Conservation (phyloP, 2,888 invertebrate species). For the Scaptomyza caliginosa region DNA sequence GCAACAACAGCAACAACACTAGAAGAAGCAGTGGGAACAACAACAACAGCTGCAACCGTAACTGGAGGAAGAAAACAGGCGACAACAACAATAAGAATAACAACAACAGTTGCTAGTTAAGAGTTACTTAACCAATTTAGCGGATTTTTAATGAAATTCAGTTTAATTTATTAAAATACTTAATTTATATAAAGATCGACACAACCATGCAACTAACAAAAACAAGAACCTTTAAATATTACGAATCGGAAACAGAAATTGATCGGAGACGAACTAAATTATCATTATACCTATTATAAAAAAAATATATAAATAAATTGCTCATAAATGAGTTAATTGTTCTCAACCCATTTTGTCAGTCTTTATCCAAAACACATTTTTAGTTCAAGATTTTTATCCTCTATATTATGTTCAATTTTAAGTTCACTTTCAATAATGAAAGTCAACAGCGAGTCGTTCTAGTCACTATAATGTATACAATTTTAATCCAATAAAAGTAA, state of each 20-base stretch:
- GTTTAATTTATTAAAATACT: slow-evolving; percentile 69
- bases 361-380: slow-evolving; percentile 44
- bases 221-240: slow-evolving; percentile 60
- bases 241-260: slow-evolving; percentile 65
- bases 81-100: slow-evolving; percentile 29
- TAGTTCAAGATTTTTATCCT: slow-evolving; percentile 43
- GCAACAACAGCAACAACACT: slow-evolving; percentile 20
- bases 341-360: slow-evolving; percentile 37
- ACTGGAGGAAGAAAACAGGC: slow-evolving; percentile 30
- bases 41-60: slow-evolving; percentile 34
- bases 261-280: slow-evolving; percentile 64
- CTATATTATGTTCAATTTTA: slow-evolving; percentile 45
- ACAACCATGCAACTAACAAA: slow-evolving; percentile 60
- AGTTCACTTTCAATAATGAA: slow-evolving; percentile 30
- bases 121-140: slow-evolving; percentile 73
- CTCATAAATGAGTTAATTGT: slow-evolving; percentile 43
- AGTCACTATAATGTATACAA: slow-evolving; percentile 64
- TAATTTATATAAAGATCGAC: slow-evolving; percentile 60
- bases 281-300: slow-evolving; percentile 32
- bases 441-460: slow-evolving; percentile 68
- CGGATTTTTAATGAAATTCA: slow-evolving; percentile 76
- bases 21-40: slow-evolving; percentile 7
- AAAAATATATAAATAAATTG: slow-evolving; percentile 17
- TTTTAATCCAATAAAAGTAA: slow-evolving; percentile 39
- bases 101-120: slow-evolving; percentile 55